Base-by-base conservation (phyloP, 2,113 vertebrate genomes). In the Cephalopterus ornatus region DNA sequence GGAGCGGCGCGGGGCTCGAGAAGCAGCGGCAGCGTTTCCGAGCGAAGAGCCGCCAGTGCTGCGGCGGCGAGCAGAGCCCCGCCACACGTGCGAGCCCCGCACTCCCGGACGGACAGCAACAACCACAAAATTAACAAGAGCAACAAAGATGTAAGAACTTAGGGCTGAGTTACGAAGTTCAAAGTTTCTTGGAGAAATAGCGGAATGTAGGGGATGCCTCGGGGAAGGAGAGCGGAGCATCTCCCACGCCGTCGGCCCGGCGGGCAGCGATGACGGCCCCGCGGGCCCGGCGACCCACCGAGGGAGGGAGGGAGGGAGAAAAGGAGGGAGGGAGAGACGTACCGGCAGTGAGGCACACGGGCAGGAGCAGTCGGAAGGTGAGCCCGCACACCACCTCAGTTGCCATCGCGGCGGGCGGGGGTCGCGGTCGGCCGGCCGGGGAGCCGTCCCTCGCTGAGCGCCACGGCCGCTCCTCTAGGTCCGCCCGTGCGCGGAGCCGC, bases 351-450 rank as follows among this genome's bases (percentile, higher is more conserved):
- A 99, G 97, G 97, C 99, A 99, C 72, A 99, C 59, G 46, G 99
- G 99, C 93, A 99, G 98, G 90, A 99, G 98, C 61, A 99, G 97
- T 95, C 99, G 98, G 98, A 99, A 99, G 98, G 99, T 97, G 93
- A 99, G 98, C 76, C 99, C 99, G 96, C 99, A 99, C 97, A 99
- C 98, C 97, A 99, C 98, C 96, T 99, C 98, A 68, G 98, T 99
- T 97, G 99, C 99, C 99, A 99, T 99, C 89, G 95, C 97, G 80
- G 97, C 94, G 61, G 78, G 73, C 72, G 37, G 28, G 88, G 85
- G 65, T 68, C 71, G 75, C 84, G 88, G 87, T 92, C 97, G 89
- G 88, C 88, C 55, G 89, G 63, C 95, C 52, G 88, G 89, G 70
- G 79, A 84, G 77, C 65, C 65, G 76, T 63, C 62, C 88, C 79